Base-by-base conservation (phyloP, 2,888 invertebrate species). In the Ectropis crepuscularia region DNA sequence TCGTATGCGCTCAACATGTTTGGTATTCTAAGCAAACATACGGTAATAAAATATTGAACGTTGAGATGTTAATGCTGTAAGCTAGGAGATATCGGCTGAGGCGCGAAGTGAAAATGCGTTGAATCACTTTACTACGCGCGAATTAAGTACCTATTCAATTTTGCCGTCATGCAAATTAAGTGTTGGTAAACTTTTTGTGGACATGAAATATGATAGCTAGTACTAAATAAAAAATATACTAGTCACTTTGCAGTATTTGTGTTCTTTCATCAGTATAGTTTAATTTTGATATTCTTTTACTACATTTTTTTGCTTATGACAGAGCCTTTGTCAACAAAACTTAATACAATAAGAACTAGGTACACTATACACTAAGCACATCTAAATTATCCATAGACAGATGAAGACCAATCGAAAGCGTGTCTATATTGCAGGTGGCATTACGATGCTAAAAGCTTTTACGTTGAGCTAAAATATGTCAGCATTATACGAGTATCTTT, bases 11-110 rank as follows among this genome's bases (percentile, higher is more conserved):
- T 82, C 77, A 79, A 83, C 85, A 82, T 87, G 91, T 89, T 88
- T 87, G 84, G 85, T 85, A 87, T 87, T 81, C 85, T 83, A 85
- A 83, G 83, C 87, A 90, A 91, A 91, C 85, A 86, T 74, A 79
- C 76, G 82, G 88, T 86, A 87, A 89, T 92, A 92, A 89, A 90
- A 90, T 89, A 88, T 88, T 88, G 87, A 82, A 87, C 87, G 85
- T 86, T 83, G 85, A 84, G 55, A 47, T 55, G 55, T 55, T 55
- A 55, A 47, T 55, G 85, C 80, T 86, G 88, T 87, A 87, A 57
- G 60, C 64, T 79, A 75, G 78, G 80, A 81, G 81, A 82, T 82
- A 81, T 86, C 81, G 76, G 78, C 71, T 71, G 72, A 78, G 79
- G 80, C 78, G 81, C 74, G 75, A 79, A 75, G 81, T 82, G 83